Evolutionary conservation across 2,113 vertebrate species (phyloP), one percentile per base, ranked within the genome.

Genomic region (Saccopteryx bilineata): DNA sequence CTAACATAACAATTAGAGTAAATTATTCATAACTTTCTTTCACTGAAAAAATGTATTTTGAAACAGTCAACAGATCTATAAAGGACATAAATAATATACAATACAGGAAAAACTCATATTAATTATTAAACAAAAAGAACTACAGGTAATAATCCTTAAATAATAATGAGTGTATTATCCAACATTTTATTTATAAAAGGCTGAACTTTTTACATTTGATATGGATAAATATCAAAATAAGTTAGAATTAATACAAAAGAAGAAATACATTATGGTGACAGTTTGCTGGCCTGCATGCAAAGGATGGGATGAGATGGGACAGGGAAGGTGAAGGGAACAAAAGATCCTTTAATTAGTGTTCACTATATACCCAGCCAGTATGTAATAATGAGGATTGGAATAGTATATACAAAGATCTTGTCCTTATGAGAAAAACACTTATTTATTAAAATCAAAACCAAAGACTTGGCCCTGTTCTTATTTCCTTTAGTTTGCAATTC

Each of bases 401-500:
- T 5, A 58, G 9, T 7, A 5, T 12, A 80, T 21, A 56, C 13
- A 76, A 28, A 50, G 6, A 56, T 65, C 58, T 54, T 58, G 5
- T 11, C 39, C 13, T 63, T 12, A 76, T 0, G 11, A 58, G 7
- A 65, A 60, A 8, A 66, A 33, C 33, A n/a, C 54, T 33, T 65
- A 50, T 54, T 83, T 52, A 8, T 71, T 66, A 92, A 95, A 66
- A 66, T 76, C 3, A 76, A 91, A 94, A 63, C 28, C 24, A 68
- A 78, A n/a, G 18, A 90, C 10, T 19, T 31, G 5, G 19, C 0
- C 9, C 74, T 91, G 82, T 63, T 56, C 46, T 92, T 71, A 61
- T 75, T 75, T 81, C 54, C 33, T 71, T 94, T 61, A 28, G 5
- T 21, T 26, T 92, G 18, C 4, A 80, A 54, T 78, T 78, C 78